phyloP scores from a whole-genome alignment of 2,113 vertebrate species.

The Balaenoptera acutorostrata region DNA sequence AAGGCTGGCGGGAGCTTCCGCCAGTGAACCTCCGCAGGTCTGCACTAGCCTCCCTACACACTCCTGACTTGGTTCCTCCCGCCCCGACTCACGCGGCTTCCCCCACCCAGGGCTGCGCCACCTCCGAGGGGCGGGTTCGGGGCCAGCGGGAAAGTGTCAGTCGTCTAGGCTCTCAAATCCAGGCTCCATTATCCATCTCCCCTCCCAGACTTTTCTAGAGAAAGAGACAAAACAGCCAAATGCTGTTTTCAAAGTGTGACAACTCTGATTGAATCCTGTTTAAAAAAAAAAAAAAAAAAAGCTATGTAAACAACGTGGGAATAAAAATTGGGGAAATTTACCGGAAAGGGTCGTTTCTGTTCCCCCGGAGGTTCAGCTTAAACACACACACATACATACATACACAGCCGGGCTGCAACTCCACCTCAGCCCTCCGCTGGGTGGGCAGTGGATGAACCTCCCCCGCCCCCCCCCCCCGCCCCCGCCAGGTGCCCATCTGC shows the following conservation, averaged over 20 bases:
- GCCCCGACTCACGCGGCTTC: background rate
- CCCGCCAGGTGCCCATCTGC: background rate
- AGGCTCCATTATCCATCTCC: background rate
- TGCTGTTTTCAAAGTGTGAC: background rate
- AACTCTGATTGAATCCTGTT: background rate
- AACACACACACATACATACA: background rate
- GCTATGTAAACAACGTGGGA: background rate
- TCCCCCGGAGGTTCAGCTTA: too few species aligned
- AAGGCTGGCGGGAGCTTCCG: background rate
- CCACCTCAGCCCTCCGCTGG: background rate
- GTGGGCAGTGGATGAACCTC: background rate
- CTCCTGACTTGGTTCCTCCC: background rate
- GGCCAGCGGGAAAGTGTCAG: background rate
- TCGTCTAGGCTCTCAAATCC: background rate
- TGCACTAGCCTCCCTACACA: background rate
- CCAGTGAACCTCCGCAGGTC: too few species aligned
- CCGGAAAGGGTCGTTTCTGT: background rate
- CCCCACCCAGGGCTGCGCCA: background rate
- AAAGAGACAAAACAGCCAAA: background rate
- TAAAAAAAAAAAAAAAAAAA: background rate
- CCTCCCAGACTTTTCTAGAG: background rate
- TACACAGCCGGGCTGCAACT: too few species aligned
- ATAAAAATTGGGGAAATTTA: background rate
- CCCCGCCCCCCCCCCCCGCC: background rate
- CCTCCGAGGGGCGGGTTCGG: rapidly evolving